Conservation (phyloP, 2,113 vertebrate genomes). For the Ciconia stormi region DNA sequence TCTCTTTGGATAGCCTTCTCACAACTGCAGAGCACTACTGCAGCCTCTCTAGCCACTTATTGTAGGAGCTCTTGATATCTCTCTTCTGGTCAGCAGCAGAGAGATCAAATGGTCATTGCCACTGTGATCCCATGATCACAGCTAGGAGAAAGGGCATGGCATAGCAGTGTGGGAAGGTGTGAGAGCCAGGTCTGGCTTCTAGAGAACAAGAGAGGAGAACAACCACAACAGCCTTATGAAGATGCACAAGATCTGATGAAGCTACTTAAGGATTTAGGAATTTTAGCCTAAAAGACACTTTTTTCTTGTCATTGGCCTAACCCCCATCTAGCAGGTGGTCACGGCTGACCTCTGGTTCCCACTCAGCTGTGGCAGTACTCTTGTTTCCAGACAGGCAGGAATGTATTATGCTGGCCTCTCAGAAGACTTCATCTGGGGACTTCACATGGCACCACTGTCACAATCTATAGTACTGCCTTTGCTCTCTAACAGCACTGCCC, state of each 20-base stretch:
- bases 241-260: not conserved
- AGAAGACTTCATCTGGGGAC: not conserved
- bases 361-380: not conserved
- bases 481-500: not conserved
- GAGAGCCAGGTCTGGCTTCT: not conserved
- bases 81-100: not conserved
- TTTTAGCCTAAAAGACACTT: not conserved
- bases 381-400: not conserved
- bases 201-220: not conserved
- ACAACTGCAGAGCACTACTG: not conserved
- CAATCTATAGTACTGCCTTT: not conserved
- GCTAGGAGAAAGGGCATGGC: not conserved
- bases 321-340: not conserved
- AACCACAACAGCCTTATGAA: not conserved
- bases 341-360: not conserved
- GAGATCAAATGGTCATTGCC: not conserved
- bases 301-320: not conserved
- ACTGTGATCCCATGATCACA: not conserved
- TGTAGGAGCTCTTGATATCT: not conserved
- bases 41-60: not conserved
- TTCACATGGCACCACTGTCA: not conserved
- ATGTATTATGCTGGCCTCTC: not conserved
- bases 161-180: not conserved
- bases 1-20: not conserved
- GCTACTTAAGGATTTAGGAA: not conserved